A percentile compares a stretch with the other conserved stretches of the same genome.
These are phyloP conservation scores for Akabosia matsudoensis DNA, from an alignment of 1,140 invertebrate species.

Conservation along the genomic window DNA sequence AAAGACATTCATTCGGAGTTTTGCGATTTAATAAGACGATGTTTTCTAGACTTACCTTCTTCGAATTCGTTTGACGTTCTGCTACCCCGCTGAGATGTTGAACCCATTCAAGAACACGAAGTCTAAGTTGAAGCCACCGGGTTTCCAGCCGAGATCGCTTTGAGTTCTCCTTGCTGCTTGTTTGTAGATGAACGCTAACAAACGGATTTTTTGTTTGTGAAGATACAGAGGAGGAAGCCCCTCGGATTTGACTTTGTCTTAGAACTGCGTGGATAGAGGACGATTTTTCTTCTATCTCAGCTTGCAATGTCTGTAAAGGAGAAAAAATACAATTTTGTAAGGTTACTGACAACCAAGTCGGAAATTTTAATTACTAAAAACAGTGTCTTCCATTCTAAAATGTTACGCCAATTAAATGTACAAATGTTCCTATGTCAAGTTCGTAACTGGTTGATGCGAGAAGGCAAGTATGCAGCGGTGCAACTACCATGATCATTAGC, in stretches of 20 bases:
- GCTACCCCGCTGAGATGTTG: conserved; percentile 38
- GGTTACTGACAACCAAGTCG: no score
- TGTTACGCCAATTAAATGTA: no score
- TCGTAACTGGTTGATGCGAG: no score
- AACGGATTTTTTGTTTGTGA: neutral
- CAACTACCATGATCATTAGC: no score
- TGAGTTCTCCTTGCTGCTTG: conserved; percentile 10
- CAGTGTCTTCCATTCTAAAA: neutral
- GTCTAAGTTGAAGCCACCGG: conserved; percentile 43
- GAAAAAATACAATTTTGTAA: conserved; percentile 23
- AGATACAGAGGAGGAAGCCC: neutral
- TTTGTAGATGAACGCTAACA: conserved; percentile 18
- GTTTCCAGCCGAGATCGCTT: conserved; percentile 35
- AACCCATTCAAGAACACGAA: conserved; percentile 44
- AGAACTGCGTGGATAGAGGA: conserved; percentile 40
- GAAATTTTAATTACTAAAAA: neutral
- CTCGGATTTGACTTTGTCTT: conserved; percentile 41
- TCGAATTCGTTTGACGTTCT: conserved; percentile 27
- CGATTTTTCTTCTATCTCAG: conserved; percentile 42
- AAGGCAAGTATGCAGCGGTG: no score
- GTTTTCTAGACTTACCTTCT: conserved; percentile 11
- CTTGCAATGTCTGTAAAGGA: conserved; percentile 43
- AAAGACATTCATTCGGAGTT: no score
- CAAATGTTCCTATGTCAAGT: no score
- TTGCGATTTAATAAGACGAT: no score